Evolutionary conservation across 2,113 vertebrate species (phyloP), one percentile per base, ranked within the genome.

Genomic region (Dicentrarchus labrax): DNA sequence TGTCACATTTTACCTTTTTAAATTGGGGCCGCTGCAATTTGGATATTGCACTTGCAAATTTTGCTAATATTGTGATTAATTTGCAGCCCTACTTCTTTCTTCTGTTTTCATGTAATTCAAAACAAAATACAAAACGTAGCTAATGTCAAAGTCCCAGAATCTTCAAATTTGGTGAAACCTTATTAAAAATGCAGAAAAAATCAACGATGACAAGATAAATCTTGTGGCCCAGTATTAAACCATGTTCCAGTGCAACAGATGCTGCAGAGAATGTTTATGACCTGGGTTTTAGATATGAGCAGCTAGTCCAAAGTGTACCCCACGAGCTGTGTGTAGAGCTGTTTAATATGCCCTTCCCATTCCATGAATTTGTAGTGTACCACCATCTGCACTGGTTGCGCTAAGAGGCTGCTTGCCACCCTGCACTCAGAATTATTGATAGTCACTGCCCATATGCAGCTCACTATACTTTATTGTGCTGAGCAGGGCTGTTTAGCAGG

Each of bases 401-500:
- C 53, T n/a, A 21, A 72, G 54, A 72, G 22, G 41, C 41, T 8
- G 7, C 15, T 21, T 59, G n/a, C 16, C 69, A 38, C 22, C 43
- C 8, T 19, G 39, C 41, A 21, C 36, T 24, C 57, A 3, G 17
- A 39, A 11, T 79, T 30, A 69, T 60, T 51, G 57, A 64, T 56
- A 17, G 36, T 4, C 60, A 3, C 21, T 48, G 48, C 48, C 30
- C 22, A 43, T 36, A 50, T 50, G 76, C 66, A 51, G n/a, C 76
- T 59, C 48, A 47, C 69, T 67, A 8, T 61, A 30, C 47, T 30
- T 19, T 11, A 68, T 47, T 64, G 65, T 59, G 71, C 59, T 50
- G 62, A 64, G 41, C 43, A 43, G 36, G 21, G 8, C 36, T 51
- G 48, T 66, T 85, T 30, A 22, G 50, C 39, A 9, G 48, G 30